Evolutionary conservation across 2,797 vertebrate genomes (phyloP).

Genomic region (Scolopax rusticola): DNA sequence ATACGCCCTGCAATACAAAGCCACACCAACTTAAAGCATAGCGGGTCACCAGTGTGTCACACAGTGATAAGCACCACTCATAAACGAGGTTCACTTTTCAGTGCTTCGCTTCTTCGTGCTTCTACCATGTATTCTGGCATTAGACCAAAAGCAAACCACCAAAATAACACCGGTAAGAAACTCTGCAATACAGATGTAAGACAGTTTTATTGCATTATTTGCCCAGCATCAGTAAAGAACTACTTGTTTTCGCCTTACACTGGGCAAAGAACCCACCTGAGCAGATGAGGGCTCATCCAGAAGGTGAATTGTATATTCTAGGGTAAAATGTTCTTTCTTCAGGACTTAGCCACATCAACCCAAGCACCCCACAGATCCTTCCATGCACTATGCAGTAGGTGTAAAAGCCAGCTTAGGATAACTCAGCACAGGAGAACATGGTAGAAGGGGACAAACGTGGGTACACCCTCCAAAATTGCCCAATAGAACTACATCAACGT

Average conservation of each 20-base stretch:
- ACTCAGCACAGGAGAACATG: accelerated
- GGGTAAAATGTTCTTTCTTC: background rate
- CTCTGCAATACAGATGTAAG: background rate
- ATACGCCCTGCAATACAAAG: conserved; percentile 89
- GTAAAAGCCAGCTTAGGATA: background rate
- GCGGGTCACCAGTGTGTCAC: background rate
- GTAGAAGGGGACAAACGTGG: background rate
- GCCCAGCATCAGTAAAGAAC: background rate
- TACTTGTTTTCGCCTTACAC: background rate
- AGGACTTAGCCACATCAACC: background rate
- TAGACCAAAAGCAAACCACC: background rate
- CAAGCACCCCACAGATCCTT: background rate
- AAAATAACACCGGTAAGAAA: background rate
- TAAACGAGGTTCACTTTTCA: background rate
- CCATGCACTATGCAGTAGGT: accelerated
- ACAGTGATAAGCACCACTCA: background rate
- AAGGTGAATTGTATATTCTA: background rate
- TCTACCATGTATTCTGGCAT: background rate
- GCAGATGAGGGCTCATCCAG: background rate
- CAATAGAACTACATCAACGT: background rate
- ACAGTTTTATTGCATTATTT: background rate
- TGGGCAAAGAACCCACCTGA: background rate
- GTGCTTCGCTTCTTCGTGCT: background rate
- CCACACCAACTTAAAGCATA: conserved; percentile 4
- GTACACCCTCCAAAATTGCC: background rate